A percentile compares a stretch with the other conserved stretches of the same genome.
These are phyloP conservation scores for Ariopsis seemanni DNA, from an alignment of 2,113 vertebrate species.

Conservation along the genomic window DNA sequence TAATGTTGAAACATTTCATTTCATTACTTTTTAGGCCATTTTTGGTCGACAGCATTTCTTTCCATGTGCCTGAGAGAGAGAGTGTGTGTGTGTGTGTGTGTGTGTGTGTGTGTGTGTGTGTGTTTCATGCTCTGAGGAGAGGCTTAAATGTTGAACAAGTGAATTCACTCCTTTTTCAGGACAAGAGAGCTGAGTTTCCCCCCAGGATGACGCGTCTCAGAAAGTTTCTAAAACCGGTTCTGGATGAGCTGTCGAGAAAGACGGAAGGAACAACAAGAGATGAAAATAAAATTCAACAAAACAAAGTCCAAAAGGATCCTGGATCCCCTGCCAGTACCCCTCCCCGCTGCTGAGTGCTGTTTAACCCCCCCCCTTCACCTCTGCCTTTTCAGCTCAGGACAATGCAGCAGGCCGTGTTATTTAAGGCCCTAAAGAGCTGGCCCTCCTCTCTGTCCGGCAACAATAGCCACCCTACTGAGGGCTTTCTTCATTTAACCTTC, in stretches of 20 bases:
- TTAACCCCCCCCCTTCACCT: slow-evolving; percentile 63
- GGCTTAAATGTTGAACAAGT: slow-evolving; percentile 47
- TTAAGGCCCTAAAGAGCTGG: slow-evolving; percentile 75
- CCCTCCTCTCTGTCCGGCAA: slow-evolving; percentile 69
- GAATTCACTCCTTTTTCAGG: slow-evolving; percentile 51
- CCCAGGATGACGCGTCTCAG: slow-evolving; percentile 50
- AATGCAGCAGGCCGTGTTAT: slow-evolving; percentile 76
- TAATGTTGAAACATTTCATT: too few relatives aligned
- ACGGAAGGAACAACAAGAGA: slow-evolving; percentile 70
- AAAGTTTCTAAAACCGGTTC: slow-evolving; percentile 59
- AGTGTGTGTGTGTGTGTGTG: too few relatives aligned
- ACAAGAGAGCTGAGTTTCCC: slow-evolving; percentile 47
- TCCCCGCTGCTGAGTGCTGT: slow-evolving; percentile 66
- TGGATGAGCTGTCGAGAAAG: slow-evolving; percentile 73
- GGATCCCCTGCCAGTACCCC: slow-evolving; percentile 49
- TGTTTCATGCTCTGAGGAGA: slow-evolving; percentile 42
- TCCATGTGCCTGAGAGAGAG: too few relatives aligned
- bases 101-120: too few relatives aligned
- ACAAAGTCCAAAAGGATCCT: slow-evolving; percentile 48
- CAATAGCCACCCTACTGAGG: slow-evolving; percentile 69
- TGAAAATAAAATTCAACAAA: slow-evolving; percentile 61
- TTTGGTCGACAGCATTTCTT: too few relatives aligned
- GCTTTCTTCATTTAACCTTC: slow-evolving; percentile 74
- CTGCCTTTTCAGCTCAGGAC: slow-evolving; percentile 71
- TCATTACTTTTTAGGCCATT: too few relatives aligned